These are phyloP conservation scores for Peucedramus taeniatus DNA, from an alignment of 2,113 vertebrate species.

Conservation along the genomic window DNA sequence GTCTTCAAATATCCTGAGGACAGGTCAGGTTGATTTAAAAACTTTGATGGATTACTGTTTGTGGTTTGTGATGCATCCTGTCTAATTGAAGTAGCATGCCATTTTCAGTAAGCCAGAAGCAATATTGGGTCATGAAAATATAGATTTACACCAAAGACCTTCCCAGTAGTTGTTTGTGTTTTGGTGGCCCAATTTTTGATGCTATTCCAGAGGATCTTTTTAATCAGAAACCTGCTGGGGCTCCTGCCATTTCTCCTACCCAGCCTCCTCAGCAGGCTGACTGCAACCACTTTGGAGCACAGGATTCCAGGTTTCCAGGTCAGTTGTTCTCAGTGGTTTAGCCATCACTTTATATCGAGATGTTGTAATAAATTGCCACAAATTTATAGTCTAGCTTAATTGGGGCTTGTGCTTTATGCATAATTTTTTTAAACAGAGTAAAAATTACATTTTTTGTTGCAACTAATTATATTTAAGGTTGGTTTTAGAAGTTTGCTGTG, in stretches of 20 bases:
- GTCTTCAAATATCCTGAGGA: neutral
- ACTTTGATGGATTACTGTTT: neutral
- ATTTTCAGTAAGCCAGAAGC: neutral
- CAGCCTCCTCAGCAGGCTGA: neutral
- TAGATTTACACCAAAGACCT: neutral
- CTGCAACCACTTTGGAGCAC: neutral
- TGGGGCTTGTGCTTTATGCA: neutral
- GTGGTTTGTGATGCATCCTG: neutral
- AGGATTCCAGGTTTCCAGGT: slow-evolving; percentile 5
- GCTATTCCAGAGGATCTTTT: neutral
- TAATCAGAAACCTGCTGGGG: neutral
- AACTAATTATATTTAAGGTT: neutral
- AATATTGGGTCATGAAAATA: neutral
- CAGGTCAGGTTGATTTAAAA: neutral
- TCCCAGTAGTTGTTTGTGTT: neutral
- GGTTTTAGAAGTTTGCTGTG: neutral
- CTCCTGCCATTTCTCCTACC: neutral
- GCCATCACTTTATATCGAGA: neutral
- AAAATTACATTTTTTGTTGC: neutral
- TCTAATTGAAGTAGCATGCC: neutral
- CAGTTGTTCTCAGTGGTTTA: neutral
- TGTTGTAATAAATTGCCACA: neutral
- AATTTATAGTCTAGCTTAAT: neutral
- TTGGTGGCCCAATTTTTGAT: neutral
- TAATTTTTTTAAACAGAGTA: neutral